These are phyloP conservation scores for Menidia beryllina DNA, from an alignment of 2,113 vertebrate genomes.

Conservation along the genomic window DNA sequence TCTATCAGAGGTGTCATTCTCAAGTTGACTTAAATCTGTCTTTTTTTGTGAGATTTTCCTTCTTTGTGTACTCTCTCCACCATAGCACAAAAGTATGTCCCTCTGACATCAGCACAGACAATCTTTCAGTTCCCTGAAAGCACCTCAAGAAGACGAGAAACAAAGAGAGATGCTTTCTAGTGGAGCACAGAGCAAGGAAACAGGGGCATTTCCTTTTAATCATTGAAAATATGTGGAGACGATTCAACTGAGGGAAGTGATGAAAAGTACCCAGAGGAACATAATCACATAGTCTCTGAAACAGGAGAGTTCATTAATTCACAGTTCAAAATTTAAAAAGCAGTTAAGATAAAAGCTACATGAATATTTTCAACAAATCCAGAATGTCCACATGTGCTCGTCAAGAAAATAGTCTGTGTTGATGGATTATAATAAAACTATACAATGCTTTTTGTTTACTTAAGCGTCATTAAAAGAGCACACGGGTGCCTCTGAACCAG, in stretches of 20 bases:
- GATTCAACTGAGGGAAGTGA: not conserved
- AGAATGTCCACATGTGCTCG: conserved; percentile 1
- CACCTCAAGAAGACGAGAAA: not conserved
- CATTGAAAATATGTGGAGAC: not conserved
- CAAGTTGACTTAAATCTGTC: no score
- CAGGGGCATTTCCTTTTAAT: no score
- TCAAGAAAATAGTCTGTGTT: conserved; percentile 6
- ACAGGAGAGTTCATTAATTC: not conserved
- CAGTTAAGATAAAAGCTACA: no score
- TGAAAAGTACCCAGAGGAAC: not conserved
- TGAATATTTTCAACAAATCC: no score
- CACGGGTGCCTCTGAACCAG: conserved; percentile 4
- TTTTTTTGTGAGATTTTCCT: not conserved
- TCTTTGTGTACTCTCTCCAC: not conserved
- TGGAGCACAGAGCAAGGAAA: not conserved
- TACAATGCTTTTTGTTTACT: conserved; percentile 28
- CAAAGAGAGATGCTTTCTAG: not conserved
- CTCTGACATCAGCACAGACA: not conserved
- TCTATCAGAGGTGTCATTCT: no score
- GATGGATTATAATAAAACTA: conserved; percentile 44
- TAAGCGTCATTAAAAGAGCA: conserved; percentile 9
- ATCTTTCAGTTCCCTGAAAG: not conserved
- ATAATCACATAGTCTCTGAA: not conserved
- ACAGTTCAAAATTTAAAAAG: not conserved
- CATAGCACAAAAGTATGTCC: no score